These are phyloP conservation scores for Zaprionus camerounensis DNA, from an alignment of 1,140 invertebrate species.

Conservation along the genomic window DNA sequence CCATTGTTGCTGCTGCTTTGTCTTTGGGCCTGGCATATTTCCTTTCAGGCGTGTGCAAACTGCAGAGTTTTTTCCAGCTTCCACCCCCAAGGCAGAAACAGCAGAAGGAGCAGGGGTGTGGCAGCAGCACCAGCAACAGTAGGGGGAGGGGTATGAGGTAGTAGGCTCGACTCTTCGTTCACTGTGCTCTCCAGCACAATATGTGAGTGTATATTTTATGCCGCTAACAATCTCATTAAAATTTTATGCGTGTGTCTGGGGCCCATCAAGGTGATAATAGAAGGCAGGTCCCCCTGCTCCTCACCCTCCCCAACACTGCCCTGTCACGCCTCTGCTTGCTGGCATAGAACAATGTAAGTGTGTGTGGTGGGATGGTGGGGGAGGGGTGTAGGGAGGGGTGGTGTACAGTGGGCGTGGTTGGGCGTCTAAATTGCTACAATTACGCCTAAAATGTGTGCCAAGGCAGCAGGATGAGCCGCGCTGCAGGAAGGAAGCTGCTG, in stretches of 20 bases:
- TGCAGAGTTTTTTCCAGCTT: slow-evolving; percentile 38
- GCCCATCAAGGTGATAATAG: slow-evolving; percentile 57
- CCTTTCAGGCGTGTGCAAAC: slow-evolving; percentile 37
- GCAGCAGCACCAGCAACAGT: background rate
- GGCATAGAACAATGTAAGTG: slow-evolving; percentile 22
- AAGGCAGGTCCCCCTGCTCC: slow-evolving; percentile 17
- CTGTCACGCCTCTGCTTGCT: background rate
- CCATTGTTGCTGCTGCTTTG: slow-evolving; percentile 55
- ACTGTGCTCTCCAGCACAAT: slow-evolving; percentile 15
- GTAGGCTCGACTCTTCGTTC: background rate
- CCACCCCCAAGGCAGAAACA: background rate
- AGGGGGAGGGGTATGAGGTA: background rate
- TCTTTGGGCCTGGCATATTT: slow-evolving; percentile 57
- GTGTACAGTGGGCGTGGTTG: slow-evolving; percentile 2
- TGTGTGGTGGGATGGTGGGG: background rate
- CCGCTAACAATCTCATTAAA: slow-evolving; percentile 83
- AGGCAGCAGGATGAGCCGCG: slow-evolving; percentile 26
- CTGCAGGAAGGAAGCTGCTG: slow-evolving; percentile 5
- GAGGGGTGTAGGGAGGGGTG: too few relatives aligned
- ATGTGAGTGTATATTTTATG: slow-evolving; percentile 69
- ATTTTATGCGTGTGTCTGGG: slow-evolving; percentile 78
- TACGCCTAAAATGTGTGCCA: slow-evolving; percentile 79
- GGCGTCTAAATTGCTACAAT: slow-evolving; percentile 79
- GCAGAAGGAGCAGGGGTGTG: background rate
- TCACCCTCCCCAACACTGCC: background rate